Percentiles rank a stretch among this genome's conserved stretches.
Conservation (phyloP, 1,140 invertebrate genomes). For the Sycophila sp. region DNA sequence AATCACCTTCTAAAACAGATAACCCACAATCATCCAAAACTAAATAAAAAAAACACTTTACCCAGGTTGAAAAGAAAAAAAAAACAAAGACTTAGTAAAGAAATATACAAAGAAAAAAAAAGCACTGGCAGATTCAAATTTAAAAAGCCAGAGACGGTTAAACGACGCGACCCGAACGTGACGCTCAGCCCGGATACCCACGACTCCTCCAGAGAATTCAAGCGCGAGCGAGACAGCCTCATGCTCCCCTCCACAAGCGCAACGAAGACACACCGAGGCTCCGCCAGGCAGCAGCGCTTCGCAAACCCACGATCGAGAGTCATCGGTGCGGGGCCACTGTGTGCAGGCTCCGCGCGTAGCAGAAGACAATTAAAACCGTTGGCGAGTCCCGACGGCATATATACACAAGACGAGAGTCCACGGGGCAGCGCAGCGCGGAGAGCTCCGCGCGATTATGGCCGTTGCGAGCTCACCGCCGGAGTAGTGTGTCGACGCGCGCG, state of each 20-base stretch:
- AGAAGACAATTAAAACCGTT: constrained; percentile 41
- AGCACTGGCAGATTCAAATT: not conserved
- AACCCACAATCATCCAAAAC: no score
- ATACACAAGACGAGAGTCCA: no score
- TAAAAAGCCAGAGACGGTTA: not conserved
- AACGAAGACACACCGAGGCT: not conserved
- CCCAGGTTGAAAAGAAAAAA: no score
- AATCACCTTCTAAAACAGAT: no score
- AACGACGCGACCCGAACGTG: not conserved
- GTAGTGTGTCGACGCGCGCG: not conserved
- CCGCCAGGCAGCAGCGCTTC: not conserved
- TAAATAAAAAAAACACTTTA: not conserved
- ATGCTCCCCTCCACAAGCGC: not conserved
- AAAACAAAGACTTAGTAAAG: no score
- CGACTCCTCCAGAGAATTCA: not conserved
- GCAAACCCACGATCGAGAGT: no score
- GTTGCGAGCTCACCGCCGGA: constrained; percentile 11
- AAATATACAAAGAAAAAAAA: no score
- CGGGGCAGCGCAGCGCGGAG: no score
- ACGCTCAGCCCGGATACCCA: not conserved
- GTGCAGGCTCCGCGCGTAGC: constrained; percentile 29
- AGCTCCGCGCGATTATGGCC: constrained; percentile 14
- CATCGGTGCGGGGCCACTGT: no score
- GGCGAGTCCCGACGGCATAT: no score
- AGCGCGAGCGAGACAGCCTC: not conserved